phyloP scores from a whole-genome alignment of 2,797 vertebrate genomes.

The Hozukius guyotensis region DNA sequence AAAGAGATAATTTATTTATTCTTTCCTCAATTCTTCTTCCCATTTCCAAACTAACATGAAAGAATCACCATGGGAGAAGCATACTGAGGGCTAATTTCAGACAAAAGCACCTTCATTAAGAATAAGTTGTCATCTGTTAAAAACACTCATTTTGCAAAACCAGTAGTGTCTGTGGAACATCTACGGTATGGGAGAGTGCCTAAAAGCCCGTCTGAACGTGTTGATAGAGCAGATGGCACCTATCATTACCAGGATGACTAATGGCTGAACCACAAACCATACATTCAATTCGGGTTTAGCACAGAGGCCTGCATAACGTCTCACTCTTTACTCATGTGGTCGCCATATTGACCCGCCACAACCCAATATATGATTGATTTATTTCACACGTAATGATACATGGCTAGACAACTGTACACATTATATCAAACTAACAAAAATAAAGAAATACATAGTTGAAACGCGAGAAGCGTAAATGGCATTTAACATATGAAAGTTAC shows the following conservation, averaged over 20 bases:
- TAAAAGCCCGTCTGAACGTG: conserved; percentile 60
- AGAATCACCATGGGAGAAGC: conserved; percentile 31
- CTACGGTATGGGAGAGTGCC: conserved; percentile 46
- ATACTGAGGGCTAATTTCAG: conserved; percentile 22
- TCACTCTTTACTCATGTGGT: conserved; percentile 61
- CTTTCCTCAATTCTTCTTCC: conserved; percentile 13
- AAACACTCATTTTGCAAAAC: conserved; percentile 59
- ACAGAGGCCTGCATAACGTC: conserved; percentile 59
- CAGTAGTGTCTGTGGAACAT: conserved; percentile 41
- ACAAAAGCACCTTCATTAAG: conserved; percentile 42
- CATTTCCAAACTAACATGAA: conserved; percentile 15
- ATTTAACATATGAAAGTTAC: conserved; percentile 86
- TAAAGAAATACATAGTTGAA: conserved; percentile 84
- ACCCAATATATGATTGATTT: conserved; percentile 85
- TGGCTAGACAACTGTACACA: conserved; percentile 86
- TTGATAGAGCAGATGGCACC: conserved; percentile 65
- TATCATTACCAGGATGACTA: conserved; percentile 72
- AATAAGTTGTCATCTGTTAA: conserved; percentile 39
- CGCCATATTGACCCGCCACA: conserved; percentile 76
- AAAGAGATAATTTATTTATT: conserved; percentile 2
- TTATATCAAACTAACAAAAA: conserved; percentile 87
- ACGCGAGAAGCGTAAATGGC: conserved; percentile 84
- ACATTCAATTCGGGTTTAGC: conserved; percentile 67
- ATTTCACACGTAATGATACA: conserved; percentile 86
- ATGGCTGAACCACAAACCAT: conserved; percentile 70